These are phyloP conservation scores for Brachyhypopomus occidentalis DNA, from an alignment of 2,113 vertebrate genomes.

Conservation along the genomic window DNA sequence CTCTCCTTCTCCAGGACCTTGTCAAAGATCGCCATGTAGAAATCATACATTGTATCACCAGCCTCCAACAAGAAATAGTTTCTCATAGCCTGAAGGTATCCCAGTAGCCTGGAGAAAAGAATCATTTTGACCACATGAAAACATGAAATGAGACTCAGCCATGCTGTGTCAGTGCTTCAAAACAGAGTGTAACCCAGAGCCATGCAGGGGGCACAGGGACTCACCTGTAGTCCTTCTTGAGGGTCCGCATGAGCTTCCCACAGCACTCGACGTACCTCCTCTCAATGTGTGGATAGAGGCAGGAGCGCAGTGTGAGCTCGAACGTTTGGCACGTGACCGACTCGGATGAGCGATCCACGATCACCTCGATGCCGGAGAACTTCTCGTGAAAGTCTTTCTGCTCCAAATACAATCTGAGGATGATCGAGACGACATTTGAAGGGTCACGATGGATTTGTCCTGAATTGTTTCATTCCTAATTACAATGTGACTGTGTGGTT, in stretches of 20 bases:
- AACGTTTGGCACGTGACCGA: slow-evolving; percentile 96
- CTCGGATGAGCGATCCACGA: slow-evolving; percentile 92
- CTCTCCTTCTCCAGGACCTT: slow-evolving; percentile 94
- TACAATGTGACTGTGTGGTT: too few relatives aligned
- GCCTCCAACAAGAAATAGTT: slow-evolving; percentile 98
- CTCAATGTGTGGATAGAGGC: slow-evolving; percentile 95
- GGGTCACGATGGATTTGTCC: too few relatives aligned
- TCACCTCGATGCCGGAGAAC: slow-evolving; percentile 86
- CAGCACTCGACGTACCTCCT: slow-evolving; percentile 93
- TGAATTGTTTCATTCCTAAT: too few relatives aligned
- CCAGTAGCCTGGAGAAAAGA: slow-evolving; percentile 79
- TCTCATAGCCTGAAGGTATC: slow-evolving; percentile 96
- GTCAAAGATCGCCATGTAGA: slow-evolving; percentile 97
- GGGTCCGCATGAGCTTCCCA: slow-evolving; percentile 93
- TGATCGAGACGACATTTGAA: neutral
- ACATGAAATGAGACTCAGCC: neutral
- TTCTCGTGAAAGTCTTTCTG: slow-evolving; percentile 92
- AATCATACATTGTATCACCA: slow-evolving; percentile 99
- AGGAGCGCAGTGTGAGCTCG: slow-evolving; percentile 90
- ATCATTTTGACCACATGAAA: neutral
- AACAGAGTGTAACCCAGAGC: neutral
- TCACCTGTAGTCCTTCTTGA: slow-evolving; percentile 95
- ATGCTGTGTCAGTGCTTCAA: neutral
- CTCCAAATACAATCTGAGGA: slow-evolving; percentile 87
- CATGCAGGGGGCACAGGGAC: neutral